Percentiles rank a stretch among this genome's conserved stretches.
Conservation (phyloP, 1,140 invertebrate species). For the Dendroctonus ponderosae region DNA sequence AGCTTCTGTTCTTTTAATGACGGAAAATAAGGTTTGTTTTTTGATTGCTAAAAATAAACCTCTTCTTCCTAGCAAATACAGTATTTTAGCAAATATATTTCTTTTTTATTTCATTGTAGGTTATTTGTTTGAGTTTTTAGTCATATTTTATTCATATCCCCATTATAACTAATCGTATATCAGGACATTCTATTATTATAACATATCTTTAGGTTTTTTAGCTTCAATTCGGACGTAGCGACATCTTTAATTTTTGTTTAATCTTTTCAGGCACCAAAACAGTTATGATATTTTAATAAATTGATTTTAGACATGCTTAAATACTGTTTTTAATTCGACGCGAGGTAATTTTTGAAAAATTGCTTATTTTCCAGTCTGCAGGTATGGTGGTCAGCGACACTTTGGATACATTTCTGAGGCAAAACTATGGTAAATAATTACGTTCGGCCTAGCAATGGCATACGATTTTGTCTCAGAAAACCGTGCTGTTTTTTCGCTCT, state of each 20-base stretch:
- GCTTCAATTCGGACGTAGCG: too few species aligned
- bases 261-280: too few species aligned
- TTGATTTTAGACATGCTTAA: constrained; percentile 6
- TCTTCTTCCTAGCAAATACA: constrained; percentile 5
- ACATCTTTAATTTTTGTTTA: too few species aligned
- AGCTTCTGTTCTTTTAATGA: constrained; percentile 25
- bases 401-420: background rate
- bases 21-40: constrained; percentile 3
- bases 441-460: constrained; percentile 19
- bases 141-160: background rate
- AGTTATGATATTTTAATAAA: too few species aligned
- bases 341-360: constrained; percentile 4
- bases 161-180: too few species aligned
- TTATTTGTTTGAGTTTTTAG: background rate
- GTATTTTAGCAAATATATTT: constrained; percentile 11
- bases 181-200: too few species aligned
- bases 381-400: constrained; percentile 5
- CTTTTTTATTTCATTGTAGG: constrained; percentile 5
- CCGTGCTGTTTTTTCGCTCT: background rate
- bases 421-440: constrained; percentile 3
- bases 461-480: background rate
- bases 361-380: constrained; percentile 19
- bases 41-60: background rate
- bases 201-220: too few species aligned
- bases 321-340: constrained; percentile 11